A percentile compares a stretch with the other conserved stretches of the same genome.
Evolutionary conservation across 2,113 vertebrate species (phyloP).

Genomic region (Platycercus adscitus): DNA sequence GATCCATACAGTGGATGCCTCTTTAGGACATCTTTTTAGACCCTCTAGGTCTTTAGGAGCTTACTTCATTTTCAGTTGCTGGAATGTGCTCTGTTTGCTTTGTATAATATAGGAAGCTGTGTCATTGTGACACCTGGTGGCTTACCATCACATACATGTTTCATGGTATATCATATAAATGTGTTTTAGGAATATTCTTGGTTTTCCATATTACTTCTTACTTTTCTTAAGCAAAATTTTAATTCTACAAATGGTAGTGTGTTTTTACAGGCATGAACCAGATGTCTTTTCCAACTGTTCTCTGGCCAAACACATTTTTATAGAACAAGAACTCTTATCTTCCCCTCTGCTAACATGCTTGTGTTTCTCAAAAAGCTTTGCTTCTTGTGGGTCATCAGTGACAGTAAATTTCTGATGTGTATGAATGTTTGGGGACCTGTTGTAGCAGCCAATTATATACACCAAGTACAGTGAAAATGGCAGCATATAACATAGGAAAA

Average conservation of each 20-base stretch:
- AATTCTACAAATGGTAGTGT: neutral
- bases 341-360: neutral
- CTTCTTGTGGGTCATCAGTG: neutral
- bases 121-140: neutral
- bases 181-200: neutral
- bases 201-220: neutral
- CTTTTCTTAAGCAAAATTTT: neutral
- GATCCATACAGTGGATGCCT: neutral
- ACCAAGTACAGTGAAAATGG: neutral
- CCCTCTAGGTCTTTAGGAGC: neutral
- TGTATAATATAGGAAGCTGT: neutral
- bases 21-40: neutral
- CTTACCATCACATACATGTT: neutral
- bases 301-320: neutral
- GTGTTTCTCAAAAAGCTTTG: neutral
- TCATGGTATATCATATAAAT: neutral
- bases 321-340: neutral
- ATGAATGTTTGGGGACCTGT: neutral
- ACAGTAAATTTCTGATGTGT: neutral
- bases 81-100: neutral
- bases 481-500: neutral
- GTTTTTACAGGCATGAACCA: neutral
- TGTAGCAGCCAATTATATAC: neutral
- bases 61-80: neutral
- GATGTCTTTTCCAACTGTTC: neutral